phyloP scores from a whole-genome alignment of 2,888 invertebrate species.

The Volucella zonaria region DNA sequence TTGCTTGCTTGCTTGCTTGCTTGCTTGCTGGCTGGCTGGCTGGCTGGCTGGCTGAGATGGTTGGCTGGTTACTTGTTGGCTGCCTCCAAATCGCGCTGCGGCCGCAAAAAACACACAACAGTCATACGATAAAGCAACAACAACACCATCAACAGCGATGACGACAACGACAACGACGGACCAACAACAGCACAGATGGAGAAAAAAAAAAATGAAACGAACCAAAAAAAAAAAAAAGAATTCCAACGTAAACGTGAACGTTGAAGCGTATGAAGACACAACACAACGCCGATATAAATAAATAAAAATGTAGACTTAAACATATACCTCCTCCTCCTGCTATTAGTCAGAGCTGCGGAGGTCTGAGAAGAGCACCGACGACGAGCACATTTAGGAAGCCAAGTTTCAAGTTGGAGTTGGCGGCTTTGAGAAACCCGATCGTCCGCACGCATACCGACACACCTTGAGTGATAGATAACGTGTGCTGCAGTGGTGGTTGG shows the following conservation, averaged over 20 bases:
- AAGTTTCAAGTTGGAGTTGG: slow-evolving; percentile 65
- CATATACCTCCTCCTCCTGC: slow-evolving; percentile 72
- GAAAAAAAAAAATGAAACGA: not conserved
- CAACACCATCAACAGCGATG: slow-evolving; percentile 46
- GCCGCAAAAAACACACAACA: slow-evolving; percentile 69
- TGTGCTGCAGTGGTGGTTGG: slow-evolving; percentile 2
- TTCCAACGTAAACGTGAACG: slow-evolving; percentile 32
- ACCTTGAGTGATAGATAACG: slow-evolving; percentile 2
- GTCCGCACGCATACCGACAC: slow-evolving; percentile 42
- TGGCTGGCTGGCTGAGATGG: slow-evolving; percentile 65
- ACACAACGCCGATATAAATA: slow-evolving; percentile 73
- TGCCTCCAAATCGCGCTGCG: slow-evolving; percentile 70
- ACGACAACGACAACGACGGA: slow-evolving; percentile 43
- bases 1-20: slow-evolving; percentile 65
- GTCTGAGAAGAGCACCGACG: slow-evolving; percentile 64
- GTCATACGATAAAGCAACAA: slow-evolving; percentile 63
- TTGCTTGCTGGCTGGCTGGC: slow-evolving; percentile 72
- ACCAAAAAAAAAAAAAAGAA: slow-evolving; percentile 35
- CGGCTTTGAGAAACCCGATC: slow-evolving; percentile 71
- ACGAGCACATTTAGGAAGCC: slow-evolving; percentile 65
- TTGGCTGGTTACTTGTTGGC: slow-evolving; percentile 72
- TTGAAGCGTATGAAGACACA: slow-evolving; percentile 69
- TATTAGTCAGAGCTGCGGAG: slow-evolving; percentile 66
- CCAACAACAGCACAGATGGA: slow-evolving; percentile 32
- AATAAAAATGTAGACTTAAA: slow-evolving; percentile 71